Base-by-base conservation (phyloP, 2,797 vertebrate species). In the Spinibarbus caldwelli region DNA sequence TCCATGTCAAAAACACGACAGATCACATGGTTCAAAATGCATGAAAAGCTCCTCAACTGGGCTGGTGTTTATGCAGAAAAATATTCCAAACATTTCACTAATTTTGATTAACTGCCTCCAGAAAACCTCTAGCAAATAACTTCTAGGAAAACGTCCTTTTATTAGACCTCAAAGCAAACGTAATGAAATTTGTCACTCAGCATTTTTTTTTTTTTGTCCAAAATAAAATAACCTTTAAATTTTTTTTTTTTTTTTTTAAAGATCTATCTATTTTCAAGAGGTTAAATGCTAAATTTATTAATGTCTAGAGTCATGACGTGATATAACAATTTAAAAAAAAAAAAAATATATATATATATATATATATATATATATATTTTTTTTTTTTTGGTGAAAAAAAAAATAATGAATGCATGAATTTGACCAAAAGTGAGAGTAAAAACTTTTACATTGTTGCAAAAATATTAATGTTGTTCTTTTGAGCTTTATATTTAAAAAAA, bases 1-100 rank as follows among this genome's bases (percentile, higher is more conserved):
- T 89, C 90, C 88, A 85, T 87, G 89, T 91, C 90, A 91, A 91
- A 92, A 91, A 78, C 78, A 77, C 78, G 87, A 86, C 84, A 29
- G 89, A 80, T 92, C 90, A 93, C 90, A 91, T 89, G 93, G 85
- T 87, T 83, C 62, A 72, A 52, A 89, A 87, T 85, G 21, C 89
- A 89, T 87, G 89, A 92, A 85, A 88, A 68, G 83, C 82, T n/a
- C 34, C 85, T 89, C 80, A 5, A 36, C 70, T 12, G 70, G 89
- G 59, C 85, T 17, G 68, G 70, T 49, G 79, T 79, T 76, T 59
- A 78, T 71, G 72, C 19, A 6, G 71, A 90, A 7, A 71, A 91
- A 90, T 88, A 87, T 78, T 86, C 91, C 5, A 78, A 90, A 89
- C 89, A 78, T n/a, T 87, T 89, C 41, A 43, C n/a, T 89, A 79